These are phyloP conservation scores for Apis laboriosa DNA, from an alignment of 1,140 invertebrate genomes.

Conservation along the genomic window DNA sequence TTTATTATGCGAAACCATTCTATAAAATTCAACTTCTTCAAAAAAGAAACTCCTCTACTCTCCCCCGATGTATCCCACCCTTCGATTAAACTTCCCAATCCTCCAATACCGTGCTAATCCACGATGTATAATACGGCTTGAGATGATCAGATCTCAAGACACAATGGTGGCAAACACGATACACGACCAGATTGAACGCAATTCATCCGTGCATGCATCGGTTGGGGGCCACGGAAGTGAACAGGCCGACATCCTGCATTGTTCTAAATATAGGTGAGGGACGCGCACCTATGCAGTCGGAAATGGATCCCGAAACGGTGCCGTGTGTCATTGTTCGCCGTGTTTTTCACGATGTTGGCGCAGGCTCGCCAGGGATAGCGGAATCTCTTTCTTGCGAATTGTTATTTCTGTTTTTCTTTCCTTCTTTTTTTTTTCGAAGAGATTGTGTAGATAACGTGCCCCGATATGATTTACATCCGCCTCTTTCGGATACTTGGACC, in stretches of 20 bases:
- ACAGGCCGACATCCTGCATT: conserved; percentile 42
- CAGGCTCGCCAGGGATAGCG: neutral
- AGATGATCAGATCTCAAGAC: too few species aligned
- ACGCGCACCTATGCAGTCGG: conserved; percentile 19
- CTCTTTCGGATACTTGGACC: neutral
- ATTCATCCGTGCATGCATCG: neutral
- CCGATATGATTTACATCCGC: conserved; percentile 8
- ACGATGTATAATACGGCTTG: too few species aligned
- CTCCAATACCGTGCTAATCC: too few species aligned
- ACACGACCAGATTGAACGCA: too few species aligned
- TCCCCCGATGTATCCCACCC: too few species aligned
- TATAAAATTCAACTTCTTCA: too few species aligned
- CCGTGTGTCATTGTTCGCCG: conserved; percentile 44
- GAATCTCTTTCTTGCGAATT: neutral
- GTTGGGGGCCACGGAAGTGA: conserved; percentile 39
- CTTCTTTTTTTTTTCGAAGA: too few species aligned
- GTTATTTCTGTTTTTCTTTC: too few species aligned
- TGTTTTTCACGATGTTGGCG: neutral
- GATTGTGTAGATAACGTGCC: neutral
- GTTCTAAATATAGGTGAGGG: conserved; percentile 54
- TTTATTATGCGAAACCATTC: too few species aligned
- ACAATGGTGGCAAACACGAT: too few species aligned
- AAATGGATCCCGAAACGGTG: conserved; percentile 47
- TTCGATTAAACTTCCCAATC: too few species aligned
- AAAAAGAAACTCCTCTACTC: too few species aligned